phyloP scores from a whole-genome alignment of 2,888 invertebrate genomes.

The Cheilosia variabilis region DNA sequence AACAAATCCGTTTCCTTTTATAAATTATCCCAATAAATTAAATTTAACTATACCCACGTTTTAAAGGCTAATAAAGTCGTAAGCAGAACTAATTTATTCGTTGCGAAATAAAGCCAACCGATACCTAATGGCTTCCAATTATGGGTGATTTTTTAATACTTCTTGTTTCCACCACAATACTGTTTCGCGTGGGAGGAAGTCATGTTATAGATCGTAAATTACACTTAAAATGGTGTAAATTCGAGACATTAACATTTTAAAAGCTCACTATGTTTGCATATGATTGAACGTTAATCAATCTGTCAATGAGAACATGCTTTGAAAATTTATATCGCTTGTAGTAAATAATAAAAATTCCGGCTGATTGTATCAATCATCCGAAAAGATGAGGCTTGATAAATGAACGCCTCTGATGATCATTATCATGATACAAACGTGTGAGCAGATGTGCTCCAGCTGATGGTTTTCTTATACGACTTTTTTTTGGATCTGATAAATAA shows the following conservation, averaged over 20 bases:
- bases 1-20: neutral
- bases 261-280: neutral
- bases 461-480: neutral
- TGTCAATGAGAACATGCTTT: neutral
- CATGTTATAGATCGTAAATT: neutral
- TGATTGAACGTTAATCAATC: neutral
- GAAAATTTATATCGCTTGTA: neutral
- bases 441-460: neutral
- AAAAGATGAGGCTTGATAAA: neutral
- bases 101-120: neutral
- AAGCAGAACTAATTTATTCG: conserved; percentile 5
- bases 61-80: conserved; percentile 1
- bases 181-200: neutral
- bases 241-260: neutral
- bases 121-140: neutral
- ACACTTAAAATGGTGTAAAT: neutral
- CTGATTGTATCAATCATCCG: neutral
- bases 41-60: neutral
- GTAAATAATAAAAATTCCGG: neutral
- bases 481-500: neutral
- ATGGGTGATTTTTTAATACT: neutral
- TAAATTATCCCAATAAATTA: neutral
- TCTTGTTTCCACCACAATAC: neutral
- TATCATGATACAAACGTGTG: neutral
- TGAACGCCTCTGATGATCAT: neutral